Base-by-base conservation (phyloP, 1,140 invertebrate species). In the Macrotrachela quadricornifera region DNA sequence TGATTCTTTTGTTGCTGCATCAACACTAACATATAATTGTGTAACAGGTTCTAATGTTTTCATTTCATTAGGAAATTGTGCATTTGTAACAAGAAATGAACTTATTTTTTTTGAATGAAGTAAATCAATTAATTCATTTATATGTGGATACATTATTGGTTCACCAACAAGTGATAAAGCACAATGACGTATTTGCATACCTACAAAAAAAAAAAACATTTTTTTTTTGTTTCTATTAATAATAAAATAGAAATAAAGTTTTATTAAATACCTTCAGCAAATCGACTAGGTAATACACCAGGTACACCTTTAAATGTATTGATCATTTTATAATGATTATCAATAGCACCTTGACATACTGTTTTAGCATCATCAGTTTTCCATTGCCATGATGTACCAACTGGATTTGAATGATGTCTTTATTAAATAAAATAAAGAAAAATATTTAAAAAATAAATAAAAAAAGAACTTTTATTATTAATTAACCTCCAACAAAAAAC, bases 361-460 rank as follows among this genome's bases (percentile, higher is more conserved):
- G 63, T 59, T 45, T 77, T 65, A 6, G 77, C 66, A 40, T 71
- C 61, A 62, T 79, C 77, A 72, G 76, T 77, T 62, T 76, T 69
- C 77, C 77, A 79, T 54, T 72, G 70, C 77, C 77, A 79, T 61
- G 78, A 76, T 42, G 77, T 79, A n/a, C 77, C 77, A 6, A 79
- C 77, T 17, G 77, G 77, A 65, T 79, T 79, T n/a, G 75, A 74
- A 60, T 78, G 77, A 64, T 78, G 77, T 54, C 71, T 72, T 43
- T 10, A n/a, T n/a, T n/a, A n/a, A n/a, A n/a, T n/a, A n/a, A n/a
- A n/a, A n/a, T n/a, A n/a, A n/a, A n/a, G 59, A 57, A 46, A 50
- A 37, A 55, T 56, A 44, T 41, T 3, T 14, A 38, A n/a, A 12
- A 37, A 16, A 1, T 46, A 18, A 6, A 6, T 6, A 30, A 30